Percentiles rank a stretch among this genome's conserved stretches.
Conservation (phyloP, 2,113 vertebrate species). For the Hemichromis elongatus region DNA sequence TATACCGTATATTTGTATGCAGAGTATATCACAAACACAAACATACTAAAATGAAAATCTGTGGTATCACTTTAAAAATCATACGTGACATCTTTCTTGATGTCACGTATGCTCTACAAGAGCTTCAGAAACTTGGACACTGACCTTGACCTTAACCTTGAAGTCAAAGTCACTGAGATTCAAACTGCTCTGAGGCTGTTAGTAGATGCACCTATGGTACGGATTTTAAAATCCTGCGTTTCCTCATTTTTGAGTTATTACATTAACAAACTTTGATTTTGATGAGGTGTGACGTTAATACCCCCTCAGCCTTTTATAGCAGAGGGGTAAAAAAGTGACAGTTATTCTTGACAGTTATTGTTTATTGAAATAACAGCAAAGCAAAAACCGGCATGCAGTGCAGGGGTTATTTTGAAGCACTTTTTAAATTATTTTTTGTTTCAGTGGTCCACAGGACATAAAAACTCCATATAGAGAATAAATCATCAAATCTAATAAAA, state of each 20-base stretch:
- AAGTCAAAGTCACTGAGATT: not conserved
- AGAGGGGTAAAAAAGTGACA: not conserved
- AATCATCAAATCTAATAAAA: not conserved
- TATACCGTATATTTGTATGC: not conserved
- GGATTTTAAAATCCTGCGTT: rapidly evolving
- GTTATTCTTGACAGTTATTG: not conserved
- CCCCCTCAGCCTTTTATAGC: not conserved
- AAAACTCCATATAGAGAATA: not conserved
- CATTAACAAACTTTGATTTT: not conserved
- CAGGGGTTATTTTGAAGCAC: not conserved
- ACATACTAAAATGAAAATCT: not conserved
- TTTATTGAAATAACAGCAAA: not conserved
- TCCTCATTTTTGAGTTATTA: not conserved
- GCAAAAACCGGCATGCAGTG: not conserved
- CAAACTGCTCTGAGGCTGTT: not conserved
- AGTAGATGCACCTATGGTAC: not conserved
- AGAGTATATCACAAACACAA: not conserved
- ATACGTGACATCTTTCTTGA: rapidly evolving
- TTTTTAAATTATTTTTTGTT: not conserved
- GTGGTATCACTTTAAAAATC: not conserved
- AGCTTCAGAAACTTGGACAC: not conserved
- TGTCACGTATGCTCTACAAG: too few species aligned
- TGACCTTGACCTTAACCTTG: not conserved
- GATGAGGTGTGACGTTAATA: not conserved
- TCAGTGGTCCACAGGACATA: not conserved